Base-by-base conservation (phyloP, 2,888 invertebrate species). In the Chirona hameri region DNA sequence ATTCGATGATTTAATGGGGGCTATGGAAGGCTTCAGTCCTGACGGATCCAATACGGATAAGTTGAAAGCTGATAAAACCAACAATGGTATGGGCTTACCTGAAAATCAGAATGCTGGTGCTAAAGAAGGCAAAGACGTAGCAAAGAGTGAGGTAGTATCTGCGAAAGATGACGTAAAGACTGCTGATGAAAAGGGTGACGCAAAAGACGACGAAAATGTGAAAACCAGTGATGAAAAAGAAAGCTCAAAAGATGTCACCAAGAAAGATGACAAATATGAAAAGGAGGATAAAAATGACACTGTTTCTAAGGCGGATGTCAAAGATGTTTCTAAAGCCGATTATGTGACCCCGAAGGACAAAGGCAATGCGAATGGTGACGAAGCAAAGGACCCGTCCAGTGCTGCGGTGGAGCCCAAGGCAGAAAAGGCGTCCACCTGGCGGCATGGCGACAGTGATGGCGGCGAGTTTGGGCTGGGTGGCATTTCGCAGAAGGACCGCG, bases 401-500 rank as follows among this genome's bases (percentile, higher is more conserved):
- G 69, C n/a, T 27, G 69, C 69, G 9, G 7, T 29, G 12, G 72
- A 72, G 5, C 39, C 72, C 7, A 72, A 72, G 39, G 24, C 39
- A 18, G 31, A 39, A 14, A 72, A 72, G 39, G 21, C 72, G 7
- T 31, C 72, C 7, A n/a, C 39, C 18, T 39, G 72, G 39, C 18
- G 72, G 7, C 72, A 14, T 1, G 79, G 79, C 4, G 79, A 79
- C n/a, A 46, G 24, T 2, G 79, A 79, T 24, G n/a, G n/a, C 10
- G 79, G 79, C 1, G 79, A 79, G 79, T 48, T 79, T 5, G 52
- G 52, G 9, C n/a, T 79, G 14, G 79, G 79, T n/a, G 79, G 79
- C n/a, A 79, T 79, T n/a, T 79, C 79, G 1, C 79, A 48, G 27
- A 46, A 79, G n/a, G 48, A 79, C 27, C 79, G 79, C 24, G n/a